Conservation (phyloP, 2,113 vertebrate species). For the Scopus umbretta region DNA sequence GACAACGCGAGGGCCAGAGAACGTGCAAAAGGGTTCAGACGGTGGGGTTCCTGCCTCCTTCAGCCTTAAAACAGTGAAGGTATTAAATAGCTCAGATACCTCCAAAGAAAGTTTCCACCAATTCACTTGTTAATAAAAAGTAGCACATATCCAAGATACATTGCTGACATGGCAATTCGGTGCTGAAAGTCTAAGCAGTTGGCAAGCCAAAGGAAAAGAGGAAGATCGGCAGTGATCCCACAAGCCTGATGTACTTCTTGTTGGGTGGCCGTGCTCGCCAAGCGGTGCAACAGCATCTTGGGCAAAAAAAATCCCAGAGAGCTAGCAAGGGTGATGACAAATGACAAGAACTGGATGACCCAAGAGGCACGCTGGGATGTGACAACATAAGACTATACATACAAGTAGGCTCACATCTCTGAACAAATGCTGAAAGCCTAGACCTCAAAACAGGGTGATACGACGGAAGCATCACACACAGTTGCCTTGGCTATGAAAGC, state of each 20-base stretch:
- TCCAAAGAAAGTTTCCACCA: background rate
- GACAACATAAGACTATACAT: background rate
- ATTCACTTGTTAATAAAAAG: background rate
- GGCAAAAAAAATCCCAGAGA: background rate
- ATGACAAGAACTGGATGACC: background rate
- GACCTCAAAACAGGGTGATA: background rate
- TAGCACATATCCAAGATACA: background rate
- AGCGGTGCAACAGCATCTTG: background rate
- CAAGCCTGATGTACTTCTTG: background rate
- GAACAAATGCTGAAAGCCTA: background rate
- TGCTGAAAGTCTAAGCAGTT: background rate
- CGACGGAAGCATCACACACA: background rate
- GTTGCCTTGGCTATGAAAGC: background rate
- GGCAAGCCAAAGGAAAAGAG: background rate
- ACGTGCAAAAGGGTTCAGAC: background rate
- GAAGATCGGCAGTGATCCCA: background rate
- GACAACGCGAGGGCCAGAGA: accelerated
- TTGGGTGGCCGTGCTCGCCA: background rate
- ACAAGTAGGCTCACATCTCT: background rate
- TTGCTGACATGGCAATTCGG: background rate
- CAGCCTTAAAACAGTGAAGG: background rate
- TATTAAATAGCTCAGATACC: background rate
- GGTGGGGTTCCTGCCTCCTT: background rate
- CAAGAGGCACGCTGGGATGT: background rate
- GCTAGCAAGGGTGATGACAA: background rate